Conservation (phyloP, 2,888 invertebrate species). For the Lasioglossum malachurum region DNA sequence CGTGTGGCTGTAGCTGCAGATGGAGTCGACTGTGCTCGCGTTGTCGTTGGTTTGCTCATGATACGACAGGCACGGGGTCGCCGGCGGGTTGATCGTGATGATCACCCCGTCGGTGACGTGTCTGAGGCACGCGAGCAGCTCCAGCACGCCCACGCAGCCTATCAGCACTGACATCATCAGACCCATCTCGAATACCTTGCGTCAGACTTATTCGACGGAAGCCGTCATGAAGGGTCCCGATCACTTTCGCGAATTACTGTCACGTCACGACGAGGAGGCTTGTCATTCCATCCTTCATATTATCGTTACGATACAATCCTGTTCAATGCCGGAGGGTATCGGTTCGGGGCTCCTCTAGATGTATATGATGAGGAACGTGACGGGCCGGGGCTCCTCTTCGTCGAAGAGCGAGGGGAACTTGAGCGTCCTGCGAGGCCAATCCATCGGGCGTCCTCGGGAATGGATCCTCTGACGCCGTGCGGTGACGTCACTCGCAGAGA, state of each 20-base stretch:
- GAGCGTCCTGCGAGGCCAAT: constrained; percentile 19
- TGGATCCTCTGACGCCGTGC: constrained; percentile 25
- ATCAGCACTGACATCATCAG: constrained; percentile 91
- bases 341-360: constrained; percentile 2
- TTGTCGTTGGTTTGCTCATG: constrained; percentile 68
- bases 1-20: constrained; percentile 78
- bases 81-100: constrained; percentile 71
- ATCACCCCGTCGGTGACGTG: constrained; percentile 76
- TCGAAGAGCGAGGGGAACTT: constrained; percentile 22
- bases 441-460: constrained; percentile 32
- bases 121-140: constrained; percentile 87
- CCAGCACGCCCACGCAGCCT: constrained; percentile 91
- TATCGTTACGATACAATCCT: background rate
- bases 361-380: background rate
- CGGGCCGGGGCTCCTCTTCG: background rate
- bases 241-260: background rate
- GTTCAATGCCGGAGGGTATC: background rate
- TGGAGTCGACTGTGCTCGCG: constrained; percentile 77
- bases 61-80: constrained; percentile 74
- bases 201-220: background rate
- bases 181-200: constrained; percentile 87
- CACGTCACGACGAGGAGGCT: background rate
- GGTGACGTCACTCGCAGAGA: constrained; percentile 36
- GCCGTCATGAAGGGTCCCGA: background rate
- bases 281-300: background rate